Conservation (phyloP, 2,888 invertebrate genomes). For the Sphinx pinastri region DNA sequence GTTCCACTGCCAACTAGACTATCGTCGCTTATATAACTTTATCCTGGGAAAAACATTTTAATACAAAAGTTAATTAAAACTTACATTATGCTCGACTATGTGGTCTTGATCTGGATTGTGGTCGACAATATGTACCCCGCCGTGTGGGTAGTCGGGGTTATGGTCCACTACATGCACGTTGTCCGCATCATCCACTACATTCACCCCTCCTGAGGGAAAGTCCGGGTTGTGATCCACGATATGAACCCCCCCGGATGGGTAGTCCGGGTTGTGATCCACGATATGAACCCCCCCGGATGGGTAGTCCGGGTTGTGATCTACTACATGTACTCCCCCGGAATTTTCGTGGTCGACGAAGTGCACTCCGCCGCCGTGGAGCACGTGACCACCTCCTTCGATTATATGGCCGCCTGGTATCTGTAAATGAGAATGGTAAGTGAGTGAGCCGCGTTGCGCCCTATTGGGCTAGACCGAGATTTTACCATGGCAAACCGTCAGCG, state of each 20-base stretch:
- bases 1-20: too few relatives aligned
- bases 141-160: constrained; percentile 31
- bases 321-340: constrained; percentile 16
- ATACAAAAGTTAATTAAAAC: background rate
- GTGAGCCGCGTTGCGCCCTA: too few relatives aligned
- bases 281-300: constrained; percentile 15
- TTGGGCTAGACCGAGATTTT: too few relatives aligned
- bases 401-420: constrained; percentile 29
- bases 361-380: background rate
- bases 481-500: too few relatives aligned
- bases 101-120: constrained; percentile 12
- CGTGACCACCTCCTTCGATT: background rate
- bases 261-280: constrained; percentile 26
- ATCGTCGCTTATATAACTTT: too few relatives aligned
- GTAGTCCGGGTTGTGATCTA: constrained; percentile 20
- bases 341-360: constrained; percentile 11
- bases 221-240: constrained; percentile 35
- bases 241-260: constrained; percentile 35
- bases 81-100: background rate
- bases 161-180: constrained; percentile 26
- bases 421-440: background rate
- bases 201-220: constrained; percentile 34
- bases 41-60: too few relatives aligned
- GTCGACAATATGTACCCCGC: constrained; percentile 31
- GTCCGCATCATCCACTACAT: constrained; percentile 38